Percentiles rank a stretch among this genome's conserved stretches.
Conservation (phyloP, 1,140 invertebrate genomes). For the Scaptomyza montana region DNA sequence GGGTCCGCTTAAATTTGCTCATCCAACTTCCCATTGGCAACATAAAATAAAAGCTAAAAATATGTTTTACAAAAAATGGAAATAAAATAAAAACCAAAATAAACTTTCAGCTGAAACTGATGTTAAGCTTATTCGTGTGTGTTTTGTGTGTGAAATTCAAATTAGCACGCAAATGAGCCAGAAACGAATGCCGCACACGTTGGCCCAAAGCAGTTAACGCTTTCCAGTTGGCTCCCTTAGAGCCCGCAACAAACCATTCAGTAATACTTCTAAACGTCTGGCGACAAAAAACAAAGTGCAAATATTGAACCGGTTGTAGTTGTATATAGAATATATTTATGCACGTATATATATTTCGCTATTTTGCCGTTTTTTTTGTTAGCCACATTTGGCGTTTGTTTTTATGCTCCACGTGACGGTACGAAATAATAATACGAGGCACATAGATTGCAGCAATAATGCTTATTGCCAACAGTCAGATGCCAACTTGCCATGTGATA, state of each 20-base stretch:
- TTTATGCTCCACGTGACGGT: conserved; percentile 58
- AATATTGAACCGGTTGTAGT: conserved; percentile 80
- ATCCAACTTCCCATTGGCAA: conserved; percentile 19
- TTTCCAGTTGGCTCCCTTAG: conserved; percentile 13
- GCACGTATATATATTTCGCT: conserved; percentile 1
- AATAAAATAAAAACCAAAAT: conserved; percentile 5
- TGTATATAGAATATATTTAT: conserved; percentile 29
- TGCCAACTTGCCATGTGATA: conserved; percentile 6
- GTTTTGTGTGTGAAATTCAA: conserved; percentile 65
- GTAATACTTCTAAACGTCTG: conserved; percentile 70
- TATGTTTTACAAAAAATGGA: conserved; percentile 35
- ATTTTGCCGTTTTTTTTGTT: conserved; percentile 11
- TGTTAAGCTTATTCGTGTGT: background rate
- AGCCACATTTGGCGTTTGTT: conserved; percentile 21
- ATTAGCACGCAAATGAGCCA: conserved; percentile 65
- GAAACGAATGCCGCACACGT: conserved; percentile 68
- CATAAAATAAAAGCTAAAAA: conserved; percentile 49
- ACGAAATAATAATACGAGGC: conserved; percentile 3
- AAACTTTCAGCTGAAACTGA: conserved; percentile 19
- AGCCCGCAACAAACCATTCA: conserved; percentile 55
- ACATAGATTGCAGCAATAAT: conserved; percentile 29
- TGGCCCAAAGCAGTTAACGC: conserved; percentile 39
- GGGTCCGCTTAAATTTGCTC: background rate
- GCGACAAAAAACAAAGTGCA: conserved; percentile 73
- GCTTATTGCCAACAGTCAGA: background rate